These are phyloP conservation scores for Cacajao melanocephalus DNA, from an alignment of 2,797 vertebrate species.

Conservation along the genomic window DNA sequence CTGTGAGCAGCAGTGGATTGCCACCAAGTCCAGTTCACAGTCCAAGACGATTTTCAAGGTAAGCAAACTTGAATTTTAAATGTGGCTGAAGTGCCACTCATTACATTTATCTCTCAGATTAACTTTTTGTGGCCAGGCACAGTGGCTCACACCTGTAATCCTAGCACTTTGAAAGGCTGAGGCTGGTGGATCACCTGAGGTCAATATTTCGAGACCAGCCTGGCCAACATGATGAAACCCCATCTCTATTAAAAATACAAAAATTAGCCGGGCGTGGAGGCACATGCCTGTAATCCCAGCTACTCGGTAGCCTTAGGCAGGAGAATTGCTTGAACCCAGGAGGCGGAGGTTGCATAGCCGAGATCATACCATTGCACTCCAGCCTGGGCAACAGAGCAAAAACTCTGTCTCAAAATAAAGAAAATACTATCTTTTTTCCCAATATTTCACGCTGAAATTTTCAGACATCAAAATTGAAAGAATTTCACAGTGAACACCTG, in stretches of 20 bases:
- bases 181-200: neutral
- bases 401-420: neutral
- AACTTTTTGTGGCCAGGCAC: neutral
- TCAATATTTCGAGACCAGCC: neutral
- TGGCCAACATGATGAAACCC: neutral
- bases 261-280: neutral
- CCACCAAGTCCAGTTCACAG: slow-evolving; percentile 93
- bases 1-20: slow-evolving; percentile 95
- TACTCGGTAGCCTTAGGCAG: neutral
- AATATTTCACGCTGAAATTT: slow-evolving; percentile 34
- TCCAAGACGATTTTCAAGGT: slow-evolving; percentile 94
- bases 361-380: neutral
- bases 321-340: neutral
- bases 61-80: slow-evolving; percentile 68
- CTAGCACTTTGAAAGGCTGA: neutral
- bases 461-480: slow-evolving; percentile 22
- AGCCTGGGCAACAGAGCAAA: neutral
- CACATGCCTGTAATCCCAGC: neutral
- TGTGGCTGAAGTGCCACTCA: neutral
- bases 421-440: neutral
- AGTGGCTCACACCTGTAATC: neutral
- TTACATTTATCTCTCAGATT: slow-evolving; percentile 13
- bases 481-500: slow-evolving; percentile 5
- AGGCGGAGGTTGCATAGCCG: neutral
- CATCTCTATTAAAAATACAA: neutral